A percentile compares a stretch with the other conserved stretches of the same genome.
Evolutionary conservation across 37 sponge, comb jelly and placozoan genomes (phyloP).

Genomic region (Amphimedon queenslandica): DNA sequence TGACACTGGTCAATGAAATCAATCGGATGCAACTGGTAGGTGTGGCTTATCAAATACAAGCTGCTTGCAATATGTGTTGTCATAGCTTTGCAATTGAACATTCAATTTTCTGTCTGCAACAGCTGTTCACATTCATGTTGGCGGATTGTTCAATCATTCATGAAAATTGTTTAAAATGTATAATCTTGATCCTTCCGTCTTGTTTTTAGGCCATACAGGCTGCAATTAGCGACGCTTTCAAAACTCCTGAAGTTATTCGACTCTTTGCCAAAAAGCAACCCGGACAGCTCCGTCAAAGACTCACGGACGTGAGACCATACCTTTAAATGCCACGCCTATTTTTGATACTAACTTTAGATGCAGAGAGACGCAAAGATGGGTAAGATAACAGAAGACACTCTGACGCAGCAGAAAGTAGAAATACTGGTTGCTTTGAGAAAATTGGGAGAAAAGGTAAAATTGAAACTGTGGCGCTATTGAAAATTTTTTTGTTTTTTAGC

Average conservation of each 20-base stretch:
- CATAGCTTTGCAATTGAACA: not conserved
- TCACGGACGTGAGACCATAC: slow-evolving; percentile 56
- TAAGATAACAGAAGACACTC: slow-evolving; percentile 67
- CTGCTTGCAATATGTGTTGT: not conserved
- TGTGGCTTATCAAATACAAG: not conserved
- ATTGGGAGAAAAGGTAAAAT: slow-evolving; percentile 84
- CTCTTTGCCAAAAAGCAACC: slow-evolving; percentile 98
- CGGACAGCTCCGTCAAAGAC: slow-evolving; percentile 85
- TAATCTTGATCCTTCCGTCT: no score
- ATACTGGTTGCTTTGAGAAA: slow-evolving; percentile 88
- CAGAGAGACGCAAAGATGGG: slow-evolving; percentile 89
- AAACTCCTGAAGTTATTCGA: slow-evolving; percentile 97
- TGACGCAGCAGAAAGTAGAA: slow-evolving; percentile 78
- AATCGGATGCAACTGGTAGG: slow-evolving; percentile 84
- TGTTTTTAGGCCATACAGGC: slow-evolving; percentile 82
- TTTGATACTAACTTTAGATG: slow-evolving; percentile 39
- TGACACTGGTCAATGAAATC: slow-evolving; percentile 86
- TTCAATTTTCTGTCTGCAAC: no score
- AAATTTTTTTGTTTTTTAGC: slow-evolving; percentile 35
- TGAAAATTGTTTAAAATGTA: no score
- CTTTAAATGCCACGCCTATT: not conserved
- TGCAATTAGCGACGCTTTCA: slow-evolving; percentile 98
- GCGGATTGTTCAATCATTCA: no score
- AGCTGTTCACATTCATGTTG: not conserved
- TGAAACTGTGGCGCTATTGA: not conserved